A percentile compares a stretch with the other conserved stretches of the same genome.
These are phyloP conservation scores for Murina feae DNA, from an alignment of 2,113 vertebrate genomes.

Conservation along the genomic window DNA sequence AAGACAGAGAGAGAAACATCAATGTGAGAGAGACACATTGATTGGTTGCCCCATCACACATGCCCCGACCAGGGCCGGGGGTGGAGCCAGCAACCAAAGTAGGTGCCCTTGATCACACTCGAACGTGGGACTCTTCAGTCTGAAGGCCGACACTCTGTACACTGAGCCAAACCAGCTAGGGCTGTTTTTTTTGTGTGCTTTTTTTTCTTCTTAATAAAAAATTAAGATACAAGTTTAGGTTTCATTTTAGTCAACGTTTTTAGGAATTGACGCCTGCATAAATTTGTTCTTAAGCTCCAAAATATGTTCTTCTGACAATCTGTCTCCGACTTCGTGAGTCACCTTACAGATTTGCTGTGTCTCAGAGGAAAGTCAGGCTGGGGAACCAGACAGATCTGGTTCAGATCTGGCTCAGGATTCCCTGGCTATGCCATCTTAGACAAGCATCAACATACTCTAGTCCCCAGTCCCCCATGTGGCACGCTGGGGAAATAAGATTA, in stretches of 20 bases:
- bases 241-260: conserved; percentile 4
- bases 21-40: too few species aligned
- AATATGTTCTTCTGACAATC: neutral
- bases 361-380: neutral
- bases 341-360: neutral
- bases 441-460: neutral
- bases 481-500: neutral
- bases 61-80: too few species aligned
- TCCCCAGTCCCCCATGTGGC: neutral
- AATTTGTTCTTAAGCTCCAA: neutral
- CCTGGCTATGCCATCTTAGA: neutral
- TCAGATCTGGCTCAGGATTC: neutral
- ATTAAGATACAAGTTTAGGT: neutral
- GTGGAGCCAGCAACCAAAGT: too few species aligned
- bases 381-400: neutral
- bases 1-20: too few species aligned
- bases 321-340: neutral
- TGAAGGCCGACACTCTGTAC: too few species aligned
- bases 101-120: too few species aligned
- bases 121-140: too few species aligned
- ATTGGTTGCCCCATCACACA: too few species aligned
- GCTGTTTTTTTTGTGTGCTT: too few species aligned
- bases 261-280: neutral
- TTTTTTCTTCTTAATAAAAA: neutral
- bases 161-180: too few species aligned